Conservation (phyloP, 92 coral and sea anemone genomes). For the Palythoa heliodiscus region DNA sequence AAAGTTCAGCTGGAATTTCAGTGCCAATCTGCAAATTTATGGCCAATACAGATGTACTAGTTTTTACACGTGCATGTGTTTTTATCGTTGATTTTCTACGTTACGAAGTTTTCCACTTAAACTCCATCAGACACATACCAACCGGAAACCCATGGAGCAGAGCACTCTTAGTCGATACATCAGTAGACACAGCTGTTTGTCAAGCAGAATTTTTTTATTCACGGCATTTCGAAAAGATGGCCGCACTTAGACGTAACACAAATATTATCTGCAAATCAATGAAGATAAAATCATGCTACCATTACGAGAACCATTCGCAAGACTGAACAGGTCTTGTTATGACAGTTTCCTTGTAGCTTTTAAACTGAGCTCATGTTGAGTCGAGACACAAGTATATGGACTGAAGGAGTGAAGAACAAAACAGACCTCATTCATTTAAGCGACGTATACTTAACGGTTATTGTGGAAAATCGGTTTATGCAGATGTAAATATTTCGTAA, state of each 20-base stretch:
- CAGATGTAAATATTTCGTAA: conserved; percentile 15
- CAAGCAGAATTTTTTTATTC: neutral
- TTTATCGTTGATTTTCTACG: neutral
- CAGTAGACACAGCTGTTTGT: conserved; percentile 10
- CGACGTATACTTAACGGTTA: neutral
- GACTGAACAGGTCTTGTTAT: neutral
- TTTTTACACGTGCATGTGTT: conserved; percentile 3
- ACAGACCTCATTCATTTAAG: neutral
- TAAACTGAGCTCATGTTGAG: neutral
- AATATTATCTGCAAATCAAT: conserved; percentile 9
- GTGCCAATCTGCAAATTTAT: neutral
- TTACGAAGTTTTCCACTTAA: neutral
- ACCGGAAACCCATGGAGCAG: conserved; percentile 18
- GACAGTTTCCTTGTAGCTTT: neutral
- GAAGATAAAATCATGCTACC: conserved; percentile 6
- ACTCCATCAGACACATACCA: neutral
- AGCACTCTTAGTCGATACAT: neutral
- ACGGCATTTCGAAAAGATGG: neutral
- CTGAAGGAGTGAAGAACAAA: neutral
- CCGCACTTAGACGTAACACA: conserved; percentile 8
- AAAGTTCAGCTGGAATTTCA: neutral
- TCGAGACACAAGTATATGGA: neutral
- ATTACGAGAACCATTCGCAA: neutral
- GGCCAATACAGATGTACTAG: neutral
- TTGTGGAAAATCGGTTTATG: conserved; percentile 28